Base-by-base conservation (phyloP, 2,797 vertebrate genomes). In the Scolopax bukidnonensis region DNA sequence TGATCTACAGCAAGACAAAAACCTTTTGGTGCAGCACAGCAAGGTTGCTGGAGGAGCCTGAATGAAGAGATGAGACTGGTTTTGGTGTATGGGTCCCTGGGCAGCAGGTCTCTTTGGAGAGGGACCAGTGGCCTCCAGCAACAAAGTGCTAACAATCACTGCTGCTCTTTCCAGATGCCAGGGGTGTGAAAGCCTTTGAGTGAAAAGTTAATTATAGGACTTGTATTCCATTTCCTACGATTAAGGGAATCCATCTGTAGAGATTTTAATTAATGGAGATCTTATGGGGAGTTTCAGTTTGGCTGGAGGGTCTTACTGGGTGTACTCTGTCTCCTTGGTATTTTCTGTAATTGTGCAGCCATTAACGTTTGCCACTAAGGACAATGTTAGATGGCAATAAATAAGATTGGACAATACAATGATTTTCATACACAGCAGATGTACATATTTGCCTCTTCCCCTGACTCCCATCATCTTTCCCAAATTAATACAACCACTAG, bases 191-290 rank as follows among this genome's bases (percentile, higher is more conserved):
- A 71, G 59, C 50, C 74, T 92, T 95, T 79, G 84, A 94, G n/a
- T 84, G 63, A 70, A 50, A n/a, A 96, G 74, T 60, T 96, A 96
- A 96, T 94, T 96, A 95, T 33, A 87, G 68, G 68, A 76, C 70
- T 57, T 79, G 71, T 91, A 54, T 91, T 92, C 77, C 20, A 78
- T 74, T 95, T 96, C 82, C 86, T 91, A 91, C 79, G 96, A 95
- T 95, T 96, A 95, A 92, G 57, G 73, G 60, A 89, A 77, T 40
- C 75, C 84, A 95, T 93, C 76, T 95, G 88, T 68, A 88, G 67
- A 73, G 67, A 94, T 97, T 95, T 96, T 94, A 97, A 96, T 95
- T 97, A 97, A 95, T 32, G 41, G 67, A 94, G 71, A 94, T 76
- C 88, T 95, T 92, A 83, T 15, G 47, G 38, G 21, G 64, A 94